Percentiles rank a stretch among this genome's conserved stretches.
These are phyloP conservation scores for Folsomia manolachei DNA, from an alignment of 2,888 invertebrate genomes.

Conservation along the genomic window DNA sequence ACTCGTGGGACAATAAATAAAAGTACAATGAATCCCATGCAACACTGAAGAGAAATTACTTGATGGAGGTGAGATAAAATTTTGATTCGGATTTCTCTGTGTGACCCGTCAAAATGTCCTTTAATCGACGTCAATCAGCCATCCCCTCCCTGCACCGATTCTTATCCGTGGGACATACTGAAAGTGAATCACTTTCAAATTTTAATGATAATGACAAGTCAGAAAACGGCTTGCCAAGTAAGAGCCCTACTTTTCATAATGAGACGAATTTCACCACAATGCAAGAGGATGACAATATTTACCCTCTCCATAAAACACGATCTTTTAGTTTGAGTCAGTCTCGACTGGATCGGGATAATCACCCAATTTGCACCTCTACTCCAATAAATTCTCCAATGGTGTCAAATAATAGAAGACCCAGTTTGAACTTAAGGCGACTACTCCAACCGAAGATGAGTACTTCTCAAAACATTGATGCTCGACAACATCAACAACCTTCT, in stretches of 20 bases:
- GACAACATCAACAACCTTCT: neutral
- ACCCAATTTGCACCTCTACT: constrained; percentile 4
- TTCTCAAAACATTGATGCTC: neutral
- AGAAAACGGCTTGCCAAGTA: neutral
- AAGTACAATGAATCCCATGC: neutral
- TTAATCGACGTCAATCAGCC: constrained; percentile 5
- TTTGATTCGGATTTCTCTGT: neutral
- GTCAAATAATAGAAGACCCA: neutral
- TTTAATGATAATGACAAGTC: constrained; percentile 2
- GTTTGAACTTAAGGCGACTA: constrained; percentile 12
- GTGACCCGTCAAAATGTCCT: neutral
- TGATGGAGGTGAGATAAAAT: neutral
- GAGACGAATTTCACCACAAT: too few relatives aligned
- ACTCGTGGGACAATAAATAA: too few relatives aligned
- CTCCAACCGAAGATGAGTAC: constrained; percentile 8
- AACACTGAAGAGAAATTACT: neutral
- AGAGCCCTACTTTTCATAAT: too few relatives aligned
- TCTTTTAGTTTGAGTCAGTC: constrained; percentile 10
- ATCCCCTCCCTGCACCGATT: constrained; percentile 10
- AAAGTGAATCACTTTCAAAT: neutral
- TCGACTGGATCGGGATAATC: neutral
- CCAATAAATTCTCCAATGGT: neutral
- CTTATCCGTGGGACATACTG: constrained; percentile 9
- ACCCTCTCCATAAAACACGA: constrained; percentile 11
- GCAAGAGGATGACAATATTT: neutral